A percentile compares a stretch with the other conserved stretches of the same genome.
Conservation (phyloP, 2,797 vertebrate genomes). For the Hypotaenidia okinawae region DNA sequence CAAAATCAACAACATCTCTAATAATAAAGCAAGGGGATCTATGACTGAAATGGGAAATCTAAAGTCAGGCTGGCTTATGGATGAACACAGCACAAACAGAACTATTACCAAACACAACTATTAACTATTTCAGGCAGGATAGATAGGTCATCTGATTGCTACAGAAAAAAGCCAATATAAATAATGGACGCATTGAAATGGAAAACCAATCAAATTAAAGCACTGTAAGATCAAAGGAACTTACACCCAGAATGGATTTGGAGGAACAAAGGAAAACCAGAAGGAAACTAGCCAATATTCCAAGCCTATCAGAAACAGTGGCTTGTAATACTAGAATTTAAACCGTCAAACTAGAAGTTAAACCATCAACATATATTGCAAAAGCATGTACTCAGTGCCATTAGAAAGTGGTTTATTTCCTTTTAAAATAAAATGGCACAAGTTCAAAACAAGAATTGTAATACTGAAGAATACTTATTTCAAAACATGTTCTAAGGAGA, state of each 20-base stretch:
- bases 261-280: constrained; percentile 1
- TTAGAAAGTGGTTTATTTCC: background rate
- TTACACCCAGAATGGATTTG: background rate
- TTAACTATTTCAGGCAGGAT: background rate
- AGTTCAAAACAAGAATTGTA: constrained; percentile 8
- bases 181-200: constrained; percentile 32
- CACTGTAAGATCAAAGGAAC: background rate
- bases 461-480: background rate
- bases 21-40: constrained; percentile 13
- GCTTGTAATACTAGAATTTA: constrained; percentile 3
- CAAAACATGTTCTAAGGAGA: background rate
- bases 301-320: background rate
- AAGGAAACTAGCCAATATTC: background rate
- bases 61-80: background rate
- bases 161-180: constrained; percentile 3
- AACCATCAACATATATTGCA: background rate
- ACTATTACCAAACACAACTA: constrained; percentile 41
- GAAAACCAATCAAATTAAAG: constrained; percentile 28
- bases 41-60: constrained; percentile 2
- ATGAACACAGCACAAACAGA: constrained; percentile 38
- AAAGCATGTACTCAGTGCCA: background rate
- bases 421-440: constrained; percentile 5
- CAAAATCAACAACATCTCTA: background rate
- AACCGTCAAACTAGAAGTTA: background rate
- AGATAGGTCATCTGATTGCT: background rate